Evolutionary conservation across 2,888 invertebrate species (phyloP), one percentile per base, ranked within the genome.

Genomic region (Operophtera brumata): DNA sequence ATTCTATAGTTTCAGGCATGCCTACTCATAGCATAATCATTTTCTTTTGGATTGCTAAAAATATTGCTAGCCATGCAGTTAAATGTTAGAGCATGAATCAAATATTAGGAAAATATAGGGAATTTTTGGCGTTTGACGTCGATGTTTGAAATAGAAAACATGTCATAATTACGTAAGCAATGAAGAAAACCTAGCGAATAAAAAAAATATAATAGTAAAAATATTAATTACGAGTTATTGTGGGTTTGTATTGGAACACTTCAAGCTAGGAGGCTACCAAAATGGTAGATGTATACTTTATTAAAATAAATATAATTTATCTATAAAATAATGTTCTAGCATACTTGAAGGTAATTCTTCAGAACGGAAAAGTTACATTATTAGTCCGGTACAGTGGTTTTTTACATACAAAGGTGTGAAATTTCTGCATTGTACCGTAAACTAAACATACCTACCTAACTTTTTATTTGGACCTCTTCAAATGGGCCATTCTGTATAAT

Each of bases 181-280:
- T 8, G 28, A 28, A 30, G 11, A 45, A 39, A 39, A 40, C 6
- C 4, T 13, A 46, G 36, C 6, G n/a, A n/a, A n/a, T n/a, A n/a
- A 30, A 30, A 30, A 30, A 30, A 9, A 9, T 9, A 9, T 7
- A 30, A 30, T 2, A 30, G 9, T 30, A 0, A 30, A 30, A 30
- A 30, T 9, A 9, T 7, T 26, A 6, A 26, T 26, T 26, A 26
- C 5, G 6, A 26, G 6, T 26, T 30, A 9, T 9, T 7, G 9
- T 30, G 7, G 3, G 30, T 30, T 30, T 6, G 30, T 30, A n/a
- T n/a, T n/a, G n/a, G n/a, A 30, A 30, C 7, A 7, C 30, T 30
- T 30, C 1, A 30, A 30, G 30, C 30, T 84, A 84, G 85, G 82
- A 83, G 64, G 69, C 82, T 84, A 81, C 85, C 84, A 85, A 85